These are phyloP conservation scores for Polyommatus iphigenia DNA, from an alignment of 2,888 invertebrate species.

Conservation along the genomic window DNA sequence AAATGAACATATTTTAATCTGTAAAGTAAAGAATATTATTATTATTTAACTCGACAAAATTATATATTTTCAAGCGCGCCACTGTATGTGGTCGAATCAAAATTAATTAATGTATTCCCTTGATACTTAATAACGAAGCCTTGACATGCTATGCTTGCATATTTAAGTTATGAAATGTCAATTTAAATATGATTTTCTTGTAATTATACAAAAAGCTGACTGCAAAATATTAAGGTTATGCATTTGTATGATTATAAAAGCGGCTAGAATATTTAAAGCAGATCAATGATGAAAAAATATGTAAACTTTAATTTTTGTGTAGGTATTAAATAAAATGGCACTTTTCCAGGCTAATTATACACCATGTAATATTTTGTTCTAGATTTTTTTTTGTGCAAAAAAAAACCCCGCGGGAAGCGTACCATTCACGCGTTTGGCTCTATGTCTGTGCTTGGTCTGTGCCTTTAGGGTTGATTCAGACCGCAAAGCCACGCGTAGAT, in stretches of 20 bases:
- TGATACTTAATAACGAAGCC: constrained; percentile 5
- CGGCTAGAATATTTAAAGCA: neutral
- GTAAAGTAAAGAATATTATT: neutral
- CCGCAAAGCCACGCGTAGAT: no score
- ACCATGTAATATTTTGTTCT: no score
- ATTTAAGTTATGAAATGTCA: neutral
- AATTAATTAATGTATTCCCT: constrained; percentile 24
- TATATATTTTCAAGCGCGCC: neutral
- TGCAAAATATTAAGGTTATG: neutral
- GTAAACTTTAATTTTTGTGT: neutral
- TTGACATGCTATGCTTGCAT: constrained; percentile 23
- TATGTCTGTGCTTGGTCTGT: no score
- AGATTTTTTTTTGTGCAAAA: no score
- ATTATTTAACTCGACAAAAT: neutral
- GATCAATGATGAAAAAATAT: neutral
- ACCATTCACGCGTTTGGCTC: no score
- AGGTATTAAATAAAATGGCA: no score
- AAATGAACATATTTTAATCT: neutral
- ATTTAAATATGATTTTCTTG: constrained; percentile 16
- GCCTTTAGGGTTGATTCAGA: no score
- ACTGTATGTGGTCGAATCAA: constrained; percentile 13
- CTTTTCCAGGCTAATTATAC: no score
- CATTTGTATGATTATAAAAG: neutral
- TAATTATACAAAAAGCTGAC: neutral
- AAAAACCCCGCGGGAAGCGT: no score